Evolutionary conservation across 1,140 invertebrate species (phyloP).

Genomic region (Meloidogyne floridensis): DNA sequence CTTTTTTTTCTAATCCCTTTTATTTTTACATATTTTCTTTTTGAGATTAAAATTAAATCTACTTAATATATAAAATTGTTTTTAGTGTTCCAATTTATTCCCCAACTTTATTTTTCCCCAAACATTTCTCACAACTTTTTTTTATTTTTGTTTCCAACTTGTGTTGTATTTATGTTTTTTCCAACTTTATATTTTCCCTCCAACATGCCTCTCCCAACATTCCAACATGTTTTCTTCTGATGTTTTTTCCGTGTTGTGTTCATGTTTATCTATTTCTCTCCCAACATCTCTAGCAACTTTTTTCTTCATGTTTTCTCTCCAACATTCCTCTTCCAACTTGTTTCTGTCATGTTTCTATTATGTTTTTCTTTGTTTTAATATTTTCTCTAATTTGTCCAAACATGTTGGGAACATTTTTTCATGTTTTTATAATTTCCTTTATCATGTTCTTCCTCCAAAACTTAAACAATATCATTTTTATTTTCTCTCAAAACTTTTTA

Average conservation of each 20-base stretch:
- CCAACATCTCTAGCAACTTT: too few species aligned
- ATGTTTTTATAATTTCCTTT: background rate
- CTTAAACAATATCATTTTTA: background rate
- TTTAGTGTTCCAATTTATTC: background rate
- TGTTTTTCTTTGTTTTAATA: background rate
- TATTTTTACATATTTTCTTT: background rate
- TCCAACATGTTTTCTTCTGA: too few species aligned
- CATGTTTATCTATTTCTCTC: too few species aligned
- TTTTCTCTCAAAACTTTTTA: background rate
- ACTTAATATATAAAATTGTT: background rate
- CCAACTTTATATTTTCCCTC: too few species aligned
- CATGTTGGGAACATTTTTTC: background rate
- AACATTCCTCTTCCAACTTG: background rate
- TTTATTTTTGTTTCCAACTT: too few species aligned
- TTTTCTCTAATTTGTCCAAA: background rate
- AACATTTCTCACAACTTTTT: background rate
- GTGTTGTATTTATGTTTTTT: too few species aligned
- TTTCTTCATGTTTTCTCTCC: background rate
- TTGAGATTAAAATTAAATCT: background rate
- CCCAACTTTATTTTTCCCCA: too few species aligned
- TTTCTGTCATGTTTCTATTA: too few species aligned
- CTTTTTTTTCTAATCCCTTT: background rate
- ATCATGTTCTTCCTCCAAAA: background rate
- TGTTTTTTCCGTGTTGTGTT: too few species aligned
- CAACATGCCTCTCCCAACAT: too few species aligned